Evolutionary conservation across 2,888 invertebrate genomes (phyloP).

Genomic region (Dione vanillae): DNA sequence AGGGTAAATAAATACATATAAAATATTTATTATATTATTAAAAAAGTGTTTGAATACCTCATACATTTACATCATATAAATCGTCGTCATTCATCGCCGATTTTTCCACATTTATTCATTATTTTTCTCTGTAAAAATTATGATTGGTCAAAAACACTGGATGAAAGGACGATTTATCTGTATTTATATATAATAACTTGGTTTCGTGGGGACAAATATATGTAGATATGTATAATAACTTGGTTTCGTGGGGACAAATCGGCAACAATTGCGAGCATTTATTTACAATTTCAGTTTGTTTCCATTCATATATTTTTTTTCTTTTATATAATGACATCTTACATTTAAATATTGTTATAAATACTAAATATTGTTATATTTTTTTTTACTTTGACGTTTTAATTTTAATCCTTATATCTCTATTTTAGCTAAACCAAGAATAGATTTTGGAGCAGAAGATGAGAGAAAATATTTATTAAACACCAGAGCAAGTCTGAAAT

Average conservation of each 20-base stretch:
- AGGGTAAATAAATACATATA: conserved; percentile 53
- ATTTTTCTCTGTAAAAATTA: background rate
- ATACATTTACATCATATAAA: too few relatives aligned
- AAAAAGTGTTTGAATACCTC: too few relatives aligned
- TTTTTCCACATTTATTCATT: background rate
- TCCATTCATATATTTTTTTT: too few relatives aligned
- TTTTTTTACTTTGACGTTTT: background rate
- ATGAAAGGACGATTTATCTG: background rate
- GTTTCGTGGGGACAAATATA: background rate
- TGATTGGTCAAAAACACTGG: background rate
- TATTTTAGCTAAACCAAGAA: conserved; percentile 58
- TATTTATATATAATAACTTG: background rate
- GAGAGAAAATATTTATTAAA: conserved; percentile 54
- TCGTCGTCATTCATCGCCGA: background rate
- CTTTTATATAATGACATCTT: too few relatives aligned
- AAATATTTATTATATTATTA: too few relatives aligned
- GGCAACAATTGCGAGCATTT: background rate
- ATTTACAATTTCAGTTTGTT: too few relatives aligned
- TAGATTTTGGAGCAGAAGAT: conserved; percentile 53
- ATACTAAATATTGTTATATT: too few relatives aligned
- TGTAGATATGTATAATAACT: background rate
- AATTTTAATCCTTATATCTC: conserved; percentile 9
- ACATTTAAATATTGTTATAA: too few relatives aligned
- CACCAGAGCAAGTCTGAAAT: conserved; percentile 54
- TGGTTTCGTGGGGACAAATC: background rate